These are phyloP conservation scores for Hydractinia echinata DNA, from an alignment of 30 jellyfish, hydroid and myxozoan genomes.

Conservation along the genomic window DNA sequence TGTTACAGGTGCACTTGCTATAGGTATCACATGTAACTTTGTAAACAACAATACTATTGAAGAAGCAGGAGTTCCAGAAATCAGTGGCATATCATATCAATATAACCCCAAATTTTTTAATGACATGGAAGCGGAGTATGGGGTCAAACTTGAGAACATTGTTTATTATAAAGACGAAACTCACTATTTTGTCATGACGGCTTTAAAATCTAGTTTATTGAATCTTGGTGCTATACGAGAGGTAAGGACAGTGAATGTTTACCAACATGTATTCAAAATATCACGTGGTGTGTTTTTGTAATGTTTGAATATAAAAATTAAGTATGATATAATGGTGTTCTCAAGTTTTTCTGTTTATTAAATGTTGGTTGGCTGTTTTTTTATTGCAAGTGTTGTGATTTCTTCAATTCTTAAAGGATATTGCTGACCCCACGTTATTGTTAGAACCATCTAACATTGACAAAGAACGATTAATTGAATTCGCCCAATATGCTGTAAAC, in stretches of 20 bases:
- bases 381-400: not conserved
- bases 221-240: slow-evolving; percentile 60
- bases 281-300: not conserved
- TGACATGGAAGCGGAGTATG: slow-evolving; percentile 61
- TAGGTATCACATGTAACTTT: slow-evolving; percentile 95
- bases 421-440: slow-evolving; percentile 69
- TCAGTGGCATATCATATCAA: slow-evolving; percentile 96
- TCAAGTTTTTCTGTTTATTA: not conserved
- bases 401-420: slow-evolving; percentile 43
- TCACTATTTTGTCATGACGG: slow-evolving; percentile 97
- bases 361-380: not conserved
- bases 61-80: slow-evolving; percentile 92
- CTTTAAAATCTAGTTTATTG: slow-evolving; percentile 75
- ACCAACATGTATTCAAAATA: not conserved
- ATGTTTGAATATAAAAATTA: not conserved
- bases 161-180: slow-evolving; percentile 96
- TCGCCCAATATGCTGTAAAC: slow-evolving; percentile 72
- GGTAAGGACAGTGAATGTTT: slow-evolving; percentile 41
- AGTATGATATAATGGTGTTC: not conserved
- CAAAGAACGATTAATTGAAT: slow-evolving; percentile 57
- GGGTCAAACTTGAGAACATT: slow-evolving; percentile 85
- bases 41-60: slow-evolving; percentile 85
- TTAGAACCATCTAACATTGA: slow-evolving; percentile 69
- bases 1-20: slow-evolving; percentile 82
- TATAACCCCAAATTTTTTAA: slow-evolving; percentile 79